phyloP scores from a whole-genome alignment of 1,140 invertebrate genomes.

The Lasioglossum albipes region DNA sequence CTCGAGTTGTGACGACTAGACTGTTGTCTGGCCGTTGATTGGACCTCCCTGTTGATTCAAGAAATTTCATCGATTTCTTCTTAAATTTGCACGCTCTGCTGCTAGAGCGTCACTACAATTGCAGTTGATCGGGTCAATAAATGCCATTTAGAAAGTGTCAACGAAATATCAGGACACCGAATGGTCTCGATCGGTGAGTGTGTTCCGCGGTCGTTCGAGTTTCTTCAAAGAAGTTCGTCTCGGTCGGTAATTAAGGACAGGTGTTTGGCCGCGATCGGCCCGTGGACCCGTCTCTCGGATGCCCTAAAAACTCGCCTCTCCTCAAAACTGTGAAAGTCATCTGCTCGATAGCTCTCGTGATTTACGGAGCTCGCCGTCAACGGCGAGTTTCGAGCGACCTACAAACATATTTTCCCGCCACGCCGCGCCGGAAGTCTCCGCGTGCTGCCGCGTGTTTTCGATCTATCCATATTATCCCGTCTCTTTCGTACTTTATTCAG shows the following conservation, averaged over 20 bases:
- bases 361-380: not conserved
- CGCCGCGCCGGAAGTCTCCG: not conserved
- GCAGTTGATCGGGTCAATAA: not conserved
- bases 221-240: not conserved
- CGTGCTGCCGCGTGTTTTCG: not conserved
- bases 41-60: too few species aligned
- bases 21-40: too few species aligned
- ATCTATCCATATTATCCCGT: not conserved
- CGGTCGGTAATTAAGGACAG: not conserved
- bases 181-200: not conserved
- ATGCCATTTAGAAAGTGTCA: not conserved
- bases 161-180: not conserved
- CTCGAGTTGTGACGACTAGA: not conserved
- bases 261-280: too few species aligned
- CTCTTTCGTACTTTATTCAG: too few species aligned
- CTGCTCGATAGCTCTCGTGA: not conserved
- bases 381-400: not conserved
- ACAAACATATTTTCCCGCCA: slow-evolving; percentile 28
- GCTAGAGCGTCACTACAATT: too few species aligned
- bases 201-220: not conserved
- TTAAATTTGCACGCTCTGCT: too few species aligned
- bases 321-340: slow-evolving; percentile 9
- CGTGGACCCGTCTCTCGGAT: not conserved
- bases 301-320: not conserved
- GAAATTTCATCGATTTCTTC: too few species aligned